These are phyloP conservation scores for Protobothrops flavoviridis DNA, from an alignment of 2,113 vertebrate genomes.

Conservation along the genomic window DNA sequence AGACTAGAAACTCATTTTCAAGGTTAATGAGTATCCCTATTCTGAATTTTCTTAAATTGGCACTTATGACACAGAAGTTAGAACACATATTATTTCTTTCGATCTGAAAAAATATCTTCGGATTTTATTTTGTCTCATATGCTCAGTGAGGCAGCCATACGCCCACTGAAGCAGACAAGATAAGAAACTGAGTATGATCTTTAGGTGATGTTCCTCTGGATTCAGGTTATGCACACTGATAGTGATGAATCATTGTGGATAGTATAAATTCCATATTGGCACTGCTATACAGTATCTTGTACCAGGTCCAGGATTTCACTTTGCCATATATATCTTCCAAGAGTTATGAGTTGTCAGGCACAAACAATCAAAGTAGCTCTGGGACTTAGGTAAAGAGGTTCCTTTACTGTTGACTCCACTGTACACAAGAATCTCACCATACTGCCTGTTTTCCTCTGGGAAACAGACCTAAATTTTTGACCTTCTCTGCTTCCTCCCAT, in stretches of 20 bases:
- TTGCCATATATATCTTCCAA: not conserved
- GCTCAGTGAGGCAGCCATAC: not conserved
- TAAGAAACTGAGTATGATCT: not conserved
- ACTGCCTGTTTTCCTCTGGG: not conserved
- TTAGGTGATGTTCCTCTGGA: not conserved
- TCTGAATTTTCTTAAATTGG: not conserved
- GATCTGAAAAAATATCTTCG: not conserved
- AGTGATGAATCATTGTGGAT: not conserved
- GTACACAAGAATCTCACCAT: not conserved
- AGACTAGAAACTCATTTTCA: not conserved
- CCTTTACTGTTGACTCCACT: not conserved
- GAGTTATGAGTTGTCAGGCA: not conserved
- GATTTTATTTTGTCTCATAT: not conserved
- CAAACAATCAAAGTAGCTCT: not conserved
- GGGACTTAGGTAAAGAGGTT: not conserved
- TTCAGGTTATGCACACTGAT: slow-evolving; percentile 11
- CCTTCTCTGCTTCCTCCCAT: not conserved
- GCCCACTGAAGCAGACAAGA: not conserved
- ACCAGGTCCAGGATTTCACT: not conserved
- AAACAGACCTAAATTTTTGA: not conserved
- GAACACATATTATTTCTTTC: not conserved
- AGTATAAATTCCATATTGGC: slow-evolving; percentile 10
- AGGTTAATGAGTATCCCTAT: not conserved
- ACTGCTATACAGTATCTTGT: not conserved
- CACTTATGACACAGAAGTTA: not conserved